Evolutionary conservation across 2,888 invertebrate species (phyloP), one percentile per base, ranked within the genome.

Genomic region (Venustoraphidia nigricollis): DNA sequence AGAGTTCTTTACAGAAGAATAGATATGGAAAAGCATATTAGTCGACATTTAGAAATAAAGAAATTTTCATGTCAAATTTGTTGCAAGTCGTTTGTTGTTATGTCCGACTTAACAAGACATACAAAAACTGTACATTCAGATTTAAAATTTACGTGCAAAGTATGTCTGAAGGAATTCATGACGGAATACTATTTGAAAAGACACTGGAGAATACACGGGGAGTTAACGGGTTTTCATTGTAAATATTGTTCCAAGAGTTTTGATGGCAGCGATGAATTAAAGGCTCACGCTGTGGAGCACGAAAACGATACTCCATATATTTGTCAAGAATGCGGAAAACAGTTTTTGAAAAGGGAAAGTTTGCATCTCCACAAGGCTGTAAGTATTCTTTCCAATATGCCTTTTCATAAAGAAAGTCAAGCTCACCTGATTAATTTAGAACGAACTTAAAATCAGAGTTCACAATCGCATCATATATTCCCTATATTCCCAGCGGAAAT

Each of bases 261-360:
- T 10, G 14, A 44, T 8, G 17, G 17, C 9, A 13, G 14, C 1
- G 34, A 10, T 9, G 44, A 48, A 42, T 48, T 51, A 38, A 39
- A 51, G 36, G 36, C 40, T 36, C 51, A 51, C 34, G 36, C 44
- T 10, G 39, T 17, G 6, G 44, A 34, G 27, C 51, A 51, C 38
- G 43, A 43, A 14, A 45, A 42, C 34, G 37, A 34, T 8, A 38
- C 39, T 10, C 42, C 35, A 13, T 46, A 43, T 34, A 34, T 40
- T 1, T 51, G 51, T 39, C 48, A 48, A 44, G 44, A 48, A 41
- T 51, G 51, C 39, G 51, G 51, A 9, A 51, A 47, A 36, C 11
- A 37, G 27, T 47, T 47, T 43, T 34, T 10, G 27, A 43, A 37
- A 13, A 38, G 44, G n/a, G 27, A 10, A 10, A 47, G 34, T 43